A percentile compares a stretch with the other conserved stretches of the same genome.
Evolutionary conservation across 1,140 invertebrate species (phyloP).

Genomic region (Drosophila prosaltans): DNA sequence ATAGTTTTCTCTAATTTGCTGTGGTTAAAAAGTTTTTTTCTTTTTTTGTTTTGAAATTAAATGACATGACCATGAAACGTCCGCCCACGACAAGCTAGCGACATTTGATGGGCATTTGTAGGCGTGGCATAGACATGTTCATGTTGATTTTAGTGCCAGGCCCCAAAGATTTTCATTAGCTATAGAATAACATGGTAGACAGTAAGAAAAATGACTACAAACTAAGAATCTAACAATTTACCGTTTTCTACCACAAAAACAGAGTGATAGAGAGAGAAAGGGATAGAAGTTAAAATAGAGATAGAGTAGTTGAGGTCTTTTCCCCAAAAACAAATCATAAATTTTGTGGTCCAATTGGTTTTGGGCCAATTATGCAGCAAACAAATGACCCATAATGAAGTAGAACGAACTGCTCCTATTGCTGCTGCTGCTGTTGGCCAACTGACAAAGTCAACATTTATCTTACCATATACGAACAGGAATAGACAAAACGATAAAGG

Average conservation of each 20-base stretch:
- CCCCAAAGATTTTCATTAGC: constrained; percentile 64
- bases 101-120: constrained; percentile 66
- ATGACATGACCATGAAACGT: constrained; percentile 61
- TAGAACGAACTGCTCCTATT: constrained; percentile 39
- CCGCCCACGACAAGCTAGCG: constrained; percentile 57
- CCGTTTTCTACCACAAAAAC: constrained; percentile 59
- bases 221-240: constrained; percentile 37
- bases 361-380: constrained; percentile 76
- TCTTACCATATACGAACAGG: constrained; percentile 67
- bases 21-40: constrained; percentile 68
- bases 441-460: constrained; percentile 80
- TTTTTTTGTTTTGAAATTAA: constrained; percentile 52
- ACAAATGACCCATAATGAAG: constrained; percentile 81
- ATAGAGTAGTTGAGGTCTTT: constrained; percentile 3
- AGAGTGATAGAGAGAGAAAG: constrained; percentile 13
- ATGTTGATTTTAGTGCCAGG: constrained; percentile 62
- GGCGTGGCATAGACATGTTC: constrained; percentile 55
- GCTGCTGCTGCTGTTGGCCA: constrained; percentile 39
- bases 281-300: not conserved
- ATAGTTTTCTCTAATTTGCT: constrained; percentile 57
- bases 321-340: constrained; percentile 63
- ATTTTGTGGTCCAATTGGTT: constrained; percentile 75
- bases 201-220: not conserved
- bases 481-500: constrained; percentile 36
- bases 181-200: constrained; percentile 51